Percentiles rank a stretch among this genome's conserved stretches.
Evolutionary conservation across 2,888 invertebrate genomes (phyloP).

Genomic region (Dasysyrphus albostriatus): DNA sequence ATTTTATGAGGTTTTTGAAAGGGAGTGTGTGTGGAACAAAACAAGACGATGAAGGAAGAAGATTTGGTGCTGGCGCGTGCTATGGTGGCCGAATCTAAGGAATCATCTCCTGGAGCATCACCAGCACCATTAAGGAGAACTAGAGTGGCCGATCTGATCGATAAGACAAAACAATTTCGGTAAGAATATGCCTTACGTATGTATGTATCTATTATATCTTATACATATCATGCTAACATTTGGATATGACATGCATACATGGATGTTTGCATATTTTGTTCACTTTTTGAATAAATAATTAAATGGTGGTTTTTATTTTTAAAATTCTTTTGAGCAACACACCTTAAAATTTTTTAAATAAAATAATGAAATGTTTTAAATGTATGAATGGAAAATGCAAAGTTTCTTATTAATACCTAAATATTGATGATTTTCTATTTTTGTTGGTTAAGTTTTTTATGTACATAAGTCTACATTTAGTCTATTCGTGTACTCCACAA

Average conservation of each 20-base stretch:
- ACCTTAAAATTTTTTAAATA: background rate
- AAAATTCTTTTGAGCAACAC: background rate
- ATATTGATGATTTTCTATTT: background rate
- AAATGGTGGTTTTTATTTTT: background rate
- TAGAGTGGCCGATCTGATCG: conserved; percentile 86
- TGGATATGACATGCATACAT: background rate
- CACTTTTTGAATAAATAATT: conserved; percentile 1
- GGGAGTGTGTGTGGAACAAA: background rate
- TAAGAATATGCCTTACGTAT: conserved; percentile 81
- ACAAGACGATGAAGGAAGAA: conserved; percentile 88
- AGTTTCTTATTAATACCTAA: background rate
- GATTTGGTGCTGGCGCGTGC: conserved; percentile 90
- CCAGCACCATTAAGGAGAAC: conserved; percentile 87
- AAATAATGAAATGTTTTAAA: background rate
- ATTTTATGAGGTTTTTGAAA: conserved; percentile 47
- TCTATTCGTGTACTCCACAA: too few relatives aligned
- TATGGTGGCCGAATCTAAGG: conserved; percentile 84
- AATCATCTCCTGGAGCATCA: conserved; percentile 86
- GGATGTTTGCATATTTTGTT: conserved; percentile 4
- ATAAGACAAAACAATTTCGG: conserved; percentile 90
- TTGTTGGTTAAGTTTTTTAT: background rate
- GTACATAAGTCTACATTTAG: too few relatives aligned
- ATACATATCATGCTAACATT: background rate
- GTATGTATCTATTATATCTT: background rate
- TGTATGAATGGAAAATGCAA: background rate